Evolutionary conservation across 2,113 vertebrate genomes (phyloP), one percentile per base, ranked within the genome.

Genomic region (Poeciliopsis occidentalis): DNA sequence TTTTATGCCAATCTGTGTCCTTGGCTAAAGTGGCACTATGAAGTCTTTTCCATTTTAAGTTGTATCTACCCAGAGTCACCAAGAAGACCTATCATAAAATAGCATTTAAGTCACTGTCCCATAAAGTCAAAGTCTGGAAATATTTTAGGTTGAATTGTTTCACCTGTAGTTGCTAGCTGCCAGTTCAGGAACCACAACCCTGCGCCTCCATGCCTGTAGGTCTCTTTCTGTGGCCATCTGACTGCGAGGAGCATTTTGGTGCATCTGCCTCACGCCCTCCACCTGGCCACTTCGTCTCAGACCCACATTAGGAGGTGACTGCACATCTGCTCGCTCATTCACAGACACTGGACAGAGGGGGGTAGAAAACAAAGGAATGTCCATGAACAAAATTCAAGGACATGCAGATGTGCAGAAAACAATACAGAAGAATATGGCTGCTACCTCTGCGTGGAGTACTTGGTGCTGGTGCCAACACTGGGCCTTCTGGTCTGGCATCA

Each of bases 231-330:
- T 99, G 47, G 97, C 97, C 76, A 98, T 98, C 79, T 99, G 97
- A 90, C 97, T 98, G 22, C 96, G 95, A 0, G 97, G 97, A 2
- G 97, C 96, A 6, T 98, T 99, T 78, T 97, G 97, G 86, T 99
- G 97, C 97, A 98, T 97, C 82, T 99, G 98, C 22, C 97, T 95
- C 30, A 98, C 97, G 0, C 98, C 97, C 89, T 99, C 97, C 78
- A 98, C 97, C 87, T 99, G 97, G 11, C 97, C 97, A 3, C 96
- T 98, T 30, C 97, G 97, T 12, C 97, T 94, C 69, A 98, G 90
- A 12, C 97, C 97, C n/a, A 98, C 97, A 65, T 97, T 98, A 24
- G 97, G 96, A 0, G 97, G 95, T 1, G 97, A 97, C 84, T 97
- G 95, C 72, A 97, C 95, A 15, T 98, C 97, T 3, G 95, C 92